Base-by-base conservation (phyloP, 2,113 vertebrate species). In the Meriones unguiculatus region DNA sequence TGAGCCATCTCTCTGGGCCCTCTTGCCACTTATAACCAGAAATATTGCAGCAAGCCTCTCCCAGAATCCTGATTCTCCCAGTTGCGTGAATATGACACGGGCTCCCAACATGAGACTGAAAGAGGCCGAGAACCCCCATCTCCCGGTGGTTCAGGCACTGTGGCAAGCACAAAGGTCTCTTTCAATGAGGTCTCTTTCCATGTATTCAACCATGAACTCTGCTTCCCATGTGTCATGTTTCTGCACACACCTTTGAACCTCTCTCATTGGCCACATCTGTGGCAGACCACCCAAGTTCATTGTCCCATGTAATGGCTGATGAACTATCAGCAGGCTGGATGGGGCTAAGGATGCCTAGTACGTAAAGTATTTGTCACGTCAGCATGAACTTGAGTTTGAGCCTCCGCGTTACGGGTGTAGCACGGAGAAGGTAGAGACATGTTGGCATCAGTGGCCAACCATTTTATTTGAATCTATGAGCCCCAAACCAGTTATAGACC, bases 111-210 rank as follows among this genome's bases (percentile, higher is more conserved):
- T 52, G 14, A 76, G 67, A 38, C 8, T 1, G 13, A 35, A 24
- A 35, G 28, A 65, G 78, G 25, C 30, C 1, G n/a, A 54, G 86
- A 30, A 50, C 35, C 1, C 11, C 54, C 8, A 11, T 3, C 59
- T 32, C 64, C 24, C 41, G 0, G 13, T 59, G 52, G 0, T 11
- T 57, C 30, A 4, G 70, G 35, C 54, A 20, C 1, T 0, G 2
- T 12, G 18, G 7, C 11, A 25, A 41, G 10, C 75, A 28, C 4
- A 0, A 0, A n/a, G 38, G 8, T n/a, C n/a, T n/a, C n/a, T n/a
- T n/a, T n/a, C 2, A 25, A 14, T 22, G 1, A 0, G 32, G 1
- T 7, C 1, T 2, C 1, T 0, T 0, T 17, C 0, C 24, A 7
- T 8, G 41, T 3, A 28, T 9, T n/a, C 69, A 62, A 0, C 84